Base-by-base conservation (phyloP, 1,140 invertebrate species). In the Dendrolimus punctatus region DNA sequence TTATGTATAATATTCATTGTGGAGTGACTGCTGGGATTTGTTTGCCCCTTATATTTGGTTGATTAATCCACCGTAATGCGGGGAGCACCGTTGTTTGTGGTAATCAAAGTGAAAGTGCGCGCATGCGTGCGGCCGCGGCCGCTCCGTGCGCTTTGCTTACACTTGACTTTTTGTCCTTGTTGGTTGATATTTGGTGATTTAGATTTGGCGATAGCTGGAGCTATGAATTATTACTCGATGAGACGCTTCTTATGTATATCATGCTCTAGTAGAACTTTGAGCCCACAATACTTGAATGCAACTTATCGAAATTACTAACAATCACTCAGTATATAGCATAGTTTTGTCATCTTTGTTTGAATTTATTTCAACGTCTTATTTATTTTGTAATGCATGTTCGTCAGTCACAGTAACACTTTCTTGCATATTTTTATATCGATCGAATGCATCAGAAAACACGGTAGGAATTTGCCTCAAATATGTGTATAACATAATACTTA, bases 21-120 rank as follows among this genome's bases (percentile, higher is more conserved):
- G 82, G 71, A 85, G 80, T 83, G 79, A 81, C 73, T 81, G 78
- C 79, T 82, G 78, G 77, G 80, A 73, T 78, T 81, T 77, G 76
- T 79, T 85, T 80, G 76, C 80, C 78, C 74, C 68, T 78, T 76
- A 62, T 70, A 62, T 67, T 64, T 66, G 75, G 67, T 71, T 71
- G 70, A 68, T 23, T 70, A 68, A 65, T 66, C 68, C 73, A 77
- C 71, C 66, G 73, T 76, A 75, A 67, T 57, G 71, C 71, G 65
- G 76, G 74, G 68, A 78, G 77, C 80, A 83, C 77, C 66, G 63
- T 75, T 75, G 75, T 75, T 76, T 80, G 76, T 80, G 74, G 64
- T 80, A 77, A 80, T 76, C 56, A 53, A 68, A 66, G 65, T 51
- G 69, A 60, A 59, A 23, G 23, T 23, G 55, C 49, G 59, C 61